A percentile compares a stretch with the other conserved stretches of the same genome.
Conservation (phyloP, 37 sponge, comb jelly and placozoan genomes). For the Oopsacas minuta region DNA sequence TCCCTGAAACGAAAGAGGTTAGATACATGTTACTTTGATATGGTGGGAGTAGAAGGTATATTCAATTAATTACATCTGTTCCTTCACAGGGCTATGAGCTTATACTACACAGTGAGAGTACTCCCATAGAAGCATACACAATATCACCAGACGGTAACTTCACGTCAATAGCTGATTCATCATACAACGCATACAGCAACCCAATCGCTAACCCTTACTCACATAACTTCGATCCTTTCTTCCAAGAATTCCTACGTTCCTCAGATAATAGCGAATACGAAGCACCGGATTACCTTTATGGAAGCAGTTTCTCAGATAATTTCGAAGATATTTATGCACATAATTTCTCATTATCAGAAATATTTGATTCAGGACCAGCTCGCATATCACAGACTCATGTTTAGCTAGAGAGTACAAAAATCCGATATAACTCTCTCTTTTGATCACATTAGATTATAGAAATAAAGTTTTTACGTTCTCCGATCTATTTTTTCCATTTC, state of each 20-base stretch:
- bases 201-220: not conserved
- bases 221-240: not conserved
- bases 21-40: not conserved
- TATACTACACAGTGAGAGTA: not conserved
- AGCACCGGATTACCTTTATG: not conserved
- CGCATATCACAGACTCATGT: not conserved
- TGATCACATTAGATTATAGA: not conserved
- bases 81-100: slow-evolving; percentile 5
- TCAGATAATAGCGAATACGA: not conserved
- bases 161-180: not conserved
- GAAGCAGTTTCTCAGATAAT: not conserved
- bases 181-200: not conserved
- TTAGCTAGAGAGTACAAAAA: not conserved
- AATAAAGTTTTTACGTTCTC: not conserved
- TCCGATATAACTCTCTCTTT: not conserved
- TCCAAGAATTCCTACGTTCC: slow-evolving; percentile 1
- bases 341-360: slow-evolving; percentile 2
- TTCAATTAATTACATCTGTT: no score
- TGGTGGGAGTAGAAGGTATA: no score
- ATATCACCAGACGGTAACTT: not conserved
- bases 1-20: not conserved
- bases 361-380: not conserved
- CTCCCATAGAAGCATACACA: not conserved
- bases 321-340: not conserved
- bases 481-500: not conserved